Evolutionary conservation across 2,797 vertebrate species (phyloP).

Genomic region (Odontamblyopus rebecca): DNA sequence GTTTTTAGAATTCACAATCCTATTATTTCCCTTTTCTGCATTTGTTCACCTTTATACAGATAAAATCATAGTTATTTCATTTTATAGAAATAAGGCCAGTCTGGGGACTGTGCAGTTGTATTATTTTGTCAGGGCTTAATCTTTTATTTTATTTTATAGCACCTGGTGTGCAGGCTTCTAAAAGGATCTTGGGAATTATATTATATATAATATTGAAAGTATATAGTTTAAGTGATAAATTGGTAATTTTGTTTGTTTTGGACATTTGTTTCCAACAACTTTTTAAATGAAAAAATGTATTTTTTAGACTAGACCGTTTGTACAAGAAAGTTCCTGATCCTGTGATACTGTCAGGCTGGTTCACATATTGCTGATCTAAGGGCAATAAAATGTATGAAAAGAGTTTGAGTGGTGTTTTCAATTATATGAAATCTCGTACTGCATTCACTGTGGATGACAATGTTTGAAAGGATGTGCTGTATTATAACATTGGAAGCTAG

Average conservation of each 20-base stretch:
- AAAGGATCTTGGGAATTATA: slow-evolving; percentile 69
- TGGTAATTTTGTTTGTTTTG: slow-evolving; percentile 74
- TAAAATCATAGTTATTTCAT: slow-evolving; percentile 33
- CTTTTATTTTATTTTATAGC: slow-evolving; percentile 73
- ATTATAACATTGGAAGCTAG: not conserved
- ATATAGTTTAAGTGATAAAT: slow-evolving; percentile 72
- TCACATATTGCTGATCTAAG: slow-evolving; percentile 62
- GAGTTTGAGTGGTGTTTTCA: slow-evolving; percentile 38
- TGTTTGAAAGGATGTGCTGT: not conserved
- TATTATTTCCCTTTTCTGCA: slow-evolving; percentile 15
- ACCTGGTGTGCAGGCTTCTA: slow-evolving; percentile 79
- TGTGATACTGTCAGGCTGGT: slow-evolving; percentile 71
- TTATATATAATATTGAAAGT: slow-evolving; percentile 75
- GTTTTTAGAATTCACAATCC: slow-evolving; percentile 2
- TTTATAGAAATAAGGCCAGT: slow-evolving; percentile 59
- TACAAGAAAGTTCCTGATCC: slow-evolving; percentile 71
- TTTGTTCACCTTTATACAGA: slow-evolving; percentile 38
- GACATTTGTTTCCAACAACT: slow-evolving; percentile 73
- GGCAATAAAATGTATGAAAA: slow-evolving; percentile 69
- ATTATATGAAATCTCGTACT: not conserved
- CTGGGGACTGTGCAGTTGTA: slow-evolving; percentile 55
- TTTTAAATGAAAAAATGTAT: slow-evolving; percentile 68
- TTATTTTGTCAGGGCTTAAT: slow-evolving; percentile 56
- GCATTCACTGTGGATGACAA: not conserved
- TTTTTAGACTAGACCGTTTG: slow-evolving; percentile 72